These are phyloP conservation scores for Melozone crissalis DNA, from an alignment of 2,113 vertebrate species.

Conservation along the genomic window DNA sequence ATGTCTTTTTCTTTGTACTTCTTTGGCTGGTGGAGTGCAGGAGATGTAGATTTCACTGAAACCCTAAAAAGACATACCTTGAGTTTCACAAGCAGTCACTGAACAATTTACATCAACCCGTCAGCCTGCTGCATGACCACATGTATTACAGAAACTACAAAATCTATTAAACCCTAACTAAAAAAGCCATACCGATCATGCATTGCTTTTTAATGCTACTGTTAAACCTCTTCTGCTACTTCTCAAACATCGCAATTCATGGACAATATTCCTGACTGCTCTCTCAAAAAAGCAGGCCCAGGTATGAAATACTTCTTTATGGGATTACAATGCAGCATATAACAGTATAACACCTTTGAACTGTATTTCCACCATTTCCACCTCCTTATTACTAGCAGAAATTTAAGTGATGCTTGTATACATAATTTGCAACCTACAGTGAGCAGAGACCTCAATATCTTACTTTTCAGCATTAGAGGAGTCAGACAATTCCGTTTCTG, in stretches of 20 bases:
- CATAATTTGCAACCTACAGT: neutral
- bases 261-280: neutral
- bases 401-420: neutral
- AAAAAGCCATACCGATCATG: neutral
- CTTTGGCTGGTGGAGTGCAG: constrained; percentile 65
- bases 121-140: neutral
- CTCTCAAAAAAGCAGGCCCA: neutral
- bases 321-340: neutral
- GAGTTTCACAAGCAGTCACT: neutral
- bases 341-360: neutral
- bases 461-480: constrained; percentile 76
- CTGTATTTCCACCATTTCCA: neutral
- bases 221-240: neutral
- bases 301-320: neutral
- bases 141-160: neutral
- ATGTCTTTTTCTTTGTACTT: constrained; percentile 73
- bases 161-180: neutral
- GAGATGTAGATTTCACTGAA: constrained; percentile 65
- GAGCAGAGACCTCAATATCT: neutral
- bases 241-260: neutral
- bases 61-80: constrained; percentile 33
- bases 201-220: neutral
- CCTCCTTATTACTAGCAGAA: neutral
- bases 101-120: neutral
- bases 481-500: constrained; percentile 71